Conservation (phyloP, 1,140 invertebrate genomes). For the Monochamus saltuarius region DNA sequence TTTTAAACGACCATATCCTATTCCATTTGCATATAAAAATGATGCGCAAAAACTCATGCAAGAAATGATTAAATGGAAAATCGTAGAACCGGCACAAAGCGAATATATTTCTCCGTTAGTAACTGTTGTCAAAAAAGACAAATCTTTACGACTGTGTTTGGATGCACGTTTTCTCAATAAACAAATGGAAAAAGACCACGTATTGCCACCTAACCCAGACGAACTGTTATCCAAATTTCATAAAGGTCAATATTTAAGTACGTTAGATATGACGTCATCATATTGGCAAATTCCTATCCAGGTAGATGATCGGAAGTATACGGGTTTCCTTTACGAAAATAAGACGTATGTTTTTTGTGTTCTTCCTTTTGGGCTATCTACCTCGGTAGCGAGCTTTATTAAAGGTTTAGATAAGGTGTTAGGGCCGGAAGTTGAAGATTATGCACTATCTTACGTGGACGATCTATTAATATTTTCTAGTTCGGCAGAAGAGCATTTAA, state of each 20-base stretch:
- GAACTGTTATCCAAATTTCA: too few relatives aligned
- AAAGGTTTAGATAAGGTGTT: too few relatives aligned
- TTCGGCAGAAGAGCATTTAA: slow-evolving; percentile 52
- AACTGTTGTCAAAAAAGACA: slow-evolving; percentile 7
- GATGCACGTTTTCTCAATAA: slow-evolving; percentile 11
- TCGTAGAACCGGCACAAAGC: neutral
- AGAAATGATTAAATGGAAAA: neutral
- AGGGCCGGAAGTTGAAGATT: neutral
- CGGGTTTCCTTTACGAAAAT: too few relatives aligned
- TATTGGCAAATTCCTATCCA: too few relatives aligned
- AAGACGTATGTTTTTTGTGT: too few relatives aligned
- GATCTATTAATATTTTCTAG: slow-evolving; percentile 54
- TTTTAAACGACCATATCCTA: slow-evolving; percentile 3
- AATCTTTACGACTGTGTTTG: too few relatives aligned
- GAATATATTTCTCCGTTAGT: slow-evolving; percentile 10
- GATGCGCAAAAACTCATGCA: neutral
- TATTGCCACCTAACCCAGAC: slow-evolving; percentile 3
- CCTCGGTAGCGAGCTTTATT: too few relatives aligned
- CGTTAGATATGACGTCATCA: too few relatives aligned
- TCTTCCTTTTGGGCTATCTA: too few relatives aligned
- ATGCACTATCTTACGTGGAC: too few relatives aligned
- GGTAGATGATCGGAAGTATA: too few relatives aligned
- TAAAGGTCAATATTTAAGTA: too few relatives aligned
- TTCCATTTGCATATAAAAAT: slow-evolving; percentile 6
- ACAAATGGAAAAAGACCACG: slow-evolving; percentile 1